These are phyloP conservation scores for Ophion slaviceki DNA, from an alignment of 2,888 invertebrate genomes.

Conservation along the genomic window DNA sequence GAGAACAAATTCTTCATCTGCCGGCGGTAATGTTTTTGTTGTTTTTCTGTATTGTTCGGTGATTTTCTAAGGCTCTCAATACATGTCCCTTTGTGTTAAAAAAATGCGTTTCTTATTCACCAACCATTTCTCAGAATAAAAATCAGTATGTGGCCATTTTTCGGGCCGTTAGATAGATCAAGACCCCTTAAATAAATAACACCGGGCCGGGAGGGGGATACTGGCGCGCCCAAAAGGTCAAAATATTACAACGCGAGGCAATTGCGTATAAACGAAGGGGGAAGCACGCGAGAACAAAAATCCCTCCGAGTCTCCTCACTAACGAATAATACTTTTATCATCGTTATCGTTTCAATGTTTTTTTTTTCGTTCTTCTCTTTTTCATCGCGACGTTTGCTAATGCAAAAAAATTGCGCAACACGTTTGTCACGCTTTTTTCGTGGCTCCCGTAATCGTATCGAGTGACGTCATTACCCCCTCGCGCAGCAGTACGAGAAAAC, in stretches of 20 bases:
- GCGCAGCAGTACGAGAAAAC: slow-evolving; percentile 18
- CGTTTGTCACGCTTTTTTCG: neutral
- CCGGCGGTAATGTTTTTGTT: no score
- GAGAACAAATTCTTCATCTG: no score
- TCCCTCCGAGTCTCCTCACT: neutral
- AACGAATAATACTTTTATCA: neutral
- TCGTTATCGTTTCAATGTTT: neutral
- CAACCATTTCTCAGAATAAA: no score
- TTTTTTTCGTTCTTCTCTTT: neutral
- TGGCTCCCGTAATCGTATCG: slow-evolving; percentile 15
- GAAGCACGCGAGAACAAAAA: neutral
- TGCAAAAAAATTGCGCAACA: neutral
- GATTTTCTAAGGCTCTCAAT: no score
- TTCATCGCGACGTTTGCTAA: neutral
- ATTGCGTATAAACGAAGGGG: neutral
- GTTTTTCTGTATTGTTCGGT: no score
- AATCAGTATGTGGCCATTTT: no score
- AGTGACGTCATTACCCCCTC: slow-evolving; percentile 39
- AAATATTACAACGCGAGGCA: neutral
- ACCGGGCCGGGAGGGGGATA: neutral
- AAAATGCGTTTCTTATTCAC: no score
- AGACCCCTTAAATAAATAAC: neutral
- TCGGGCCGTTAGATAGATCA: no score
- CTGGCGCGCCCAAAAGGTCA: neutral
- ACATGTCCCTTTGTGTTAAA: no score